Base-by-base conservation (phyloP, 2,888 invertebrate species). In the Platerodrilus igneus region DNA sequence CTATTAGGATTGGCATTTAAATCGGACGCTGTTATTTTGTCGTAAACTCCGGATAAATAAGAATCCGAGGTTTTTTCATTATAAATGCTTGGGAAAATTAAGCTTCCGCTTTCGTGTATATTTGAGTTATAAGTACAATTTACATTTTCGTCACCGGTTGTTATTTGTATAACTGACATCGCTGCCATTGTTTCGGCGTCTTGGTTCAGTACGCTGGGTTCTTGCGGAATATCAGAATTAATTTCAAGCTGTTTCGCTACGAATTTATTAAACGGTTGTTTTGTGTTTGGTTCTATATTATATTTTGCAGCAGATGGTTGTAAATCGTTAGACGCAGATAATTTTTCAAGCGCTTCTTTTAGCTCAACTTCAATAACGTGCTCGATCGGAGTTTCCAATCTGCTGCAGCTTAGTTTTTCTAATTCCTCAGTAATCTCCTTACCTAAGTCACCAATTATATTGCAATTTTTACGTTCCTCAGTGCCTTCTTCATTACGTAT, bases 341-440 rank as follows among this genome's bases (percentile, higher is more conserved):
- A 51, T 41, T 65, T 67, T 43, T 67, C 66, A 7, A 62, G 58
- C 6, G 64, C 63, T 49, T 65, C 61, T 50, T 66, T 63, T 3
- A 67, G 41, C 47, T 62, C 62, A 45, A 57, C 48, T 15, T 61
- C 57, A 7, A 59, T 52, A 4, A 58, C 62, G 13, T 53, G 35
- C 29, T 46, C 46, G 15, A 38, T 19, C 10, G 17, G 30, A 20
- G 18, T 25, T 29, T 37, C 17, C n/a, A n/a, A n/a, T n/a, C n/a
- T n/a, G 25, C 22, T 28, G 21, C 16, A n/a, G 15, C n/a, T 34
- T 21, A 76, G 62, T 49, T 70, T 69, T 48, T 71, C 74, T 34
- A 77, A 72, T 68, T 77, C 77, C 41, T 74, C 73, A 65, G 76
- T 75, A 22, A 77, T 68, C 67, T 77, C 77, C 59, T 74, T 74